These are phyloP conservation scores for Folsomia candida DNA, from an alignment of 2,888 invertebrate species.

Conservation along the genomic window DNA sequence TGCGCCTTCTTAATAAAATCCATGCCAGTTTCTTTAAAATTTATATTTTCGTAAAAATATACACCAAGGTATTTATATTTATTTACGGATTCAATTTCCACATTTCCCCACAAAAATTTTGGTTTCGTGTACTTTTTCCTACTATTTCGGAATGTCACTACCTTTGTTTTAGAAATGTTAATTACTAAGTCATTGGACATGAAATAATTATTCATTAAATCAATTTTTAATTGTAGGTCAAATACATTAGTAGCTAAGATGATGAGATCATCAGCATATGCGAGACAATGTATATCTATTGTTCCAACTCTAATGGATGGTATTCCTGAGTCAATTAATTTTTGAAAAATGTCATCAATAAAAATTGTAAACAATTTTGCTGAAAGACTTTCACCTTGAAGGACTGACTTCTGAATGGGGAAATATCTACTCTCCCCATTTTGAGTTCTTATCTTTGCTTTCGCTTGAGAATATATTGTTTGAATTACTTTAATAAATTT, in stretches of 20 bases:
- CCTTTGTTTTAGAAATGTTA: conserved; percentile 14
- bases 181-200: not conserved
- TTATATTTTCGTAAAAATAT: not conserved
- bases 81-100: not conserved
- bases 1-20: not conserved
- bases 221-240: conserved; percentile 10
- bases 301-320: not conserved
- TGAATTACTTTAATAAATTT: not conserved
- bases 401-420: too few species aligned
- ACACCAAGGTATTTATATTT: conserved; percentile 15
- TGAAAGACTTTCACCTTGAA: not conserved
- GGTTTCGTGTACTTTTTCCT: not conserved
- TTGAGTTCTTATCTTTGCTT: not conserved
- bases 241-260: not conserved
- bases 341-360: not conserved
- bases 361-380: not conserved
- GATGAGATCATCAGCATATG: not conserved
- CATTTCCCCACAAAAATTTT: not conserved
- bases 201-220: not conserved
- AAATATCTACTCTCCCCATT: not conserved
- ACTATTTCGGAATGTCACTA: conserved; percentile 1
- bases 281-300: not conserved
- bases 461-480: not conserved
- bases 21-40: not conserved
- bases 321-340: not conserved